phyloP scores from a whole-genome alignment of 1,140 invertebrate genomes.

The Rhysida immarginata region DNA sequence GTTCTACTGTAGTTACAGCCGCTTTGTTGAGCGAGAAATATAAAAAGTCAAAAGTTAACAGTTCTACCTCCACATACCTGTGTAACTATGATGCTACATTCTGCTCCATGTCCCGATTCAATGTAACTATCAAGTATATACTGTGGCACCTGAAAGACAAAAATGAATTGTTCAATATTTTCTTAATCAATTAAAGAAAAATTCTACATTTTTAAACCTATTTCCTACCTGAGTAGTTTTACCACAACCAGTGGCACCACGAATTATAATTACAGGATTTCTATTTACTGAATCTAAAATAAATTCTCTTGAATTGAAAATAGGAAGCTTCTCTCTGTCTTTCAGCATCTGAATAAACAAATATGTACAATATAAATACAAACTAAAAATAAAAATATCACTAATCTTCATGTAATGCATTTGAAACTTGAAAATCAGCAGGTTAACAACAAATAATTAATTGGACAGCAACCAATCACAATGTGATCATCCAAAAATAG shows the following conservation, averaged over 20 bases:
- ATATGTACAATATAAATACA: background rate
- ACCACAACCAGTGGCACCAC: constrained; percentile 89
- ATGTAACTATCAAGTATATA: constrained; percentile 93
- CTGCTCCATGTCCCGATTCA: constrained; percentile 59
- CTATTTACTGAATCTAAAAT: constrained; percentile 75
- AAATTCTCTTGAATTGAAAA: constrained; percentile 47
- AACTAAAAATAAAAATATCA: background rate
- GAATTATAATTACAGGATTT: constrained; percentile 70
- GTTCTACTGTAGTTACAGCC: too few relatives aligned
- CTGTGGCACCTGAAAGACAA: constrained; percentile 59
- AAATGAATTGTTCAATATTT: too few relatives aligned
- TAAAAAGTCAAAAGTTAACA: too few relatives aligned
- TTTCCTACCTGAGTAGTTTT: constrained; percentile 48
- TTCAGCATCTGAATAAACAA: constrained; percentile 40
- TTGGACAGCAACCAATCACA: too few relatives aligned
- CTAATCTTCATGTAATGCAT: too few relatives aligned
- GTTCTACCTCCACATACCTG: too few relatives aligned
- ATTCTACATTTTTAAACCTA: too few relatives aligned
- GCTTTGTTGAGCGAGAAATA: too few relatives aligned
- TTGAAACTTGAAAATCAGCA: too few relatives aligned
- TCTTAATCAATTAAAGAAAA: too few relatives aligned
- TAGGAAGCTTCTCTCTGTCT: constrained; percentile 56
- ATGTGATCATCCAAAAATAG: too few relatives aligned
- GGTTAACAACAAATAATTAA: too few relatives aligned
- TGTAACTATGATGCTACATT: constrained; percentile 78